A percentile compares a stretch with the other conserved stretches of the same genome.
These are phyloP conservation scores for Dascyllus trimaculatus DNA, from an alignment of 2,113 vertebrate species.

Conservation along the genomic window DNA sequence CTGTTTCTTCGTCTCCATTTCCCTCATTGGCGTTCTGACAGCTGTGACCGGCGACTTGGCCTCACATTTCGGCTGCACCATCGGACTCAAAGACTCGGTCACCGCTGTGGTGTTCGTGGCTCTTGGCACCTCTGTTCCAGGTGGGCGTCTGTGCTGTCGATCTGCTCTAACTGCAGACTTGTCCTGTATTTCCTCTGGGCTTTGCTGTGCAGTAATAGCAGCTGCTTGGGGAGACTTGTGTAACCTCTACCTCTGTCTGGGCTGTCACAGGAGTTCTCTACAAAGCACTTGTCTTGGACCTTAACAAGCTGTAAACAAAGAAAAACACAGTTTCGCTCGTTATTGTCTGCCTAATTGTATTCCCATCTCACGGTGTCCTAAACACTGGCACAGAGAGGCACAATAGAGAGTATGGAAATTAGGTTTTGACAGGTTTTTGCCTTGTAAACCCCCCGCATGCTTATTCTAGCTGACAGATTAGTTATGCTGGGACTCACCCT, in stretches of 20 bases:
- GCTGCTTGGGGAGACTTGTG: constrained; percentile 30
- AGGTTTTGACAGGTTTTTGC: constrained; percentile 28
- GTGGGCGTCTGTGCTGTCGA: constrained; percentile 70
- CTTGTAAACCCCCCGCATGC: neutral
- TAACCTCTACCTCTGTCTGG: constrained; percentile 33
- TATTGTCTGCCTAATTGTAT: constrained; percentile 29
- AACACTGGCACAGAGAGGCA: constrained; percentile 27
- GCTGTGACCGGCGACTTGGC: constrained; percentile 89
- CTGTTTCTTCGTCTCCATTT: constrained; percentile 89
- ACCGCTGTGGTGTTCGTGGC: constrained; percentile 90
- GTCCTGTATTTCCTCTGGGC: constrained; percentile 15
- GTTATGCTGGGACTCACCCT: neutral
- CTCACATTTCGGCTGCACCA: constrained; percentile 89
- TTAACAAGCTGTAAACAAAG: constrained; percentile 59
- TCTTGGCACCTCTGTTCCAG: constrained; percentile 89
- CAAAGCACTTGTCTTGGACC: constrained; percentile 8
- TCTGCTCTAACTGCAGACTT: neutral
- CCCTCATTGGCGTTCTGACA: constrained; percentile 87
- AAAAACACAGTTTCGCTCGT: constrained; percentile 42
- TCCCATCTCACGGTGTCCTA: constrained; percentile 27
- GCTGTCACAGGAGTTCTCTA: constrained; percentile 51
- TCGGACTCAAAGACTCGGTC: constrained; percentile 89
- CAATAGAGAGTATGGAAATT: constrained; percentile 37
- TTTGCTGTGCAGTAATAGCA: constrained; percentile 30
- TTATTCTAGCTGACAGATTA: neutral